Conservation (phyloP, 2,113 vertebrate species). For the Callithrix jacchus region DNA sequence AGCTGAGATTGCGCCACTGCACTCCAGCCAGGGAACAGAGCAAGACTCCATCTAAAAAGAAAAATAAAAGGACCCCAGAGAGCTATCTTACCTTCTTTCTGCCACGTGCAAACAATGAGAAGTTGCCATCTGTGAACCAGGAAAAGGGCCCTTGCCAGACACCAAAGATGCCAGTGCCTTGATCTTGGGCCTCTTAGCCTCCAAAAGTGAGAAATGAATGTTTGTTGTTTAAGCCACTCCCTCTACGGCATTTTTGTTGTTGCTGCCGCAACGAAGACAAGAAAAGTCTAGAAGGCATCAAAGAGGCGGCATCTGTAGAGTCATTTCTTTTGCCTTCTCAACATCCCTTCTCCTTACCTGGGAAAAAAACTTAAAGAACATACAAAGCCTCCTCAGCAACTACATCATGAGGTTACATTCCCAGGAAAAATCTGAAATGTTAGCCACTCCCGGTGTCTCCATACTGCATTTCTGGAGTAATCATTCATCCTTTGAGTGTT, state of each 20-base stretch:
- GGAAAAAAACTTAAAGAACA: background rate
- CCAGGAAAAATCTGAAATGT: background rate
- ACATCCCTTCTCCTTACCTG: background rate
- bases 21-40: too few species aligned
- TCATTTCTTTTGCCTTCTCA: background rate
- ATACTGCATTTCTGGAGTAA: background rate
- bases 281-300: background rate
- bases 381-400: background rate
- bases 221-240: background rate
- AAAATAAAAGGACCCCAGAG: background rate
- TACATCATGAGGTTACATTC: background rate
- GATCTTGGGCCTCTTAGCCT: background rate
- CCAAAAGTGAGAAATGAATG: background rate
- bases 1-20: too few species aligned
- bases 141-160: background rate
- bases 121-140: background rate
- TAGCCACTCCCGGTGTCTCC: background rate
- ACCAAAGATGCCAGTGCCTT: background rate
- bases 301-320: background rate
- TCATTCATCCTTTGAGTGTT: background rate
- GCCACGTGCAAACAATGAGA: fast-evolving
- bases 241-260: background rate
- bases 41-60: too few species aligned
- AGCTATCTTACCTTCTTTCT: background rate
- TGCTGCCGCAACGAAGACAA: background rate